These are phyloP conservation scores for Poliocrania exsul DNA, from an alignment of 2,797 vertebrate species.

Conservation along the genomic window DNA sequence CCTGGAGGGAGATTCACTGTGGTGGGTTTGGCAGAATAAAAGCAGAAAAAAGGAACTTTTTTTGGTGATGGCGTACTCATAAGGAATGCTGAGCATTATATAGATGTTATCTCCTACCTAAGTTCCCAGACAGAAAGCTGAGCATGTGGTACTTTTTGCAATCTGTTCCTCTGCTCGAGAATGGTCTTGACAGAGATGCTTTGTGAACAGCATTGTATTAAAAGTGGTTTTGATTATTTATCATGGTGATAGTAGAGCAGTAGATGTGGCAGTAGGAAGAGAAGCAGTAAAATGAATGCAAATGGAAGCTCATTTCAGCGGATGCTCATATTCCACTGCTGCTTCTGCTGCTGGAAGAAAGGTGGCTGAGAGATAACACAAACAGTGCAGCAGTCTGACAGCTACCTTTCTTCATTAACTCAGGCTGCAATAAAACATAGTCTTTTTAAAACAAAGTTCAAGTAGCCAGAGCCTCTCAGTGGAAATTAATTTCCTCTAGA, in stretches of 20 bases:
- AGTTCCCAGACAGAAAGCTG: not conserved
- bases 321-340: not conserved
- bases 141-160: not conserved
- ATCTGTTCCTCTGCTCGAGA: not conserved
- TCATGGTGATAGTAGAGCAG: not conserved
- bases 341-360: not conserved
- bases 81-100: not conserved
- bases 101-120: not conserved
- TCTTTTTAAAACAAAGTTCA: conserved; percentile 47
- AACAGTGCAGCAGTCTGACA: not conserved
- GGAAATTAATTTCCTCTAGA: conserved; percentile 58
- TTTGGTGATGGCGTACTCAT: not conserved
- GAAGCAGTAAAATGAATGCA: not conserved
- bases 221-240: not conserved
- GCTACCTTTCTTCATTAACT: conserved; percentile 19
- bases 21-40: not conserved
- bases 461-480: conserved; percentile 26
- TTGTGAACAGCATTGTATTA: not conserved
- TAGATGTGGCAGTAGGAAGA: not conserved
- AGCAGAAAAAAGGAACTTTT: not conserved
- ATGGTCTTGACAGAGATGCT: not conserved
- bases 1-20: not conserved
- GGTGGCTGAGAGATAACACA: not conserved
- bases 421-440: conserved; percentile 22
- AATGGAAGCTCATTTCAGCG: not conserved